Evolutionary conservation across 2,113 vertebrate species (phyloP).

Genomic region (Misgurnus mizolepis): DNA sequence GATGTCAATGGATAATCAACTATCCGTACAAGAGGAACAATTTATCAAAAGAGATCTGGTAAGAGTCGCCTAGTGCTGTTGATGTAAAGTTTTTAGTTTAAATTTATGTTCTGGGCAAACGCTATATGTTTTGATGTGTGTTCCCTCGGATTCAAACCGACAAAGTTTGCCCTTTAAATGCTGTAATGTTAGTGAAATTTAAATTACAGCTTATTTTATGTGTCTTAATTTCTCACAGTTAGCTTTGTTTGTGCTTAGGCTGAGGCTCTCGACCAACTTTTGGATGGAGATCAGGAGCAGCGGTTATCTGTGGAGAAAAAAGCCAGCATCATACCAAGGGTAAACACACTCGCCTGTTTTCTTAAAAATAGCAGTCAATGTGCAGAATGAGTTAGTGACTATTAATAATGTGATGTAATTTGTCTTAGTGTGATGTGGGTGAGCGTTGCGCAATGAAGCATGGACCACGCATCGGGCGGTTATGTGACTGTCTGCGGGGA

Average conservation of each 20-base stretch:
- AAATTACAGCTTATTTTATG: no score
- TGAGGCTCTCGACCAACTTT: constrained; percentile 59
- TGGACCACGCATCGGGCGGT: constrained; percentile 78
- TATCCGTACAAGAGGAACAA: constrained; percentile 53
- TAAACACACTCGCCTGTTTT: constrained; percentile 55
- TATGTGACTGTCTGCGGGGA: constrained; percentile 79
- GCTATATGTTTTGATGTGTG: no score
- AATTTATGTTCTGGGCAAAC: no score
- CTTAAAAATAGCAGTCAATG: no score
- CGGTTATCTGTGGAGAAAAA: constrained; percentile 73
- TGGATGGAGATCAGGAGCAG: constrained; percentile 57
- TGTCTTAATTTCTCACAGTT: not conserved
- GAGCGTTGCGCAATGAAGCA: constrained; percentile 80
- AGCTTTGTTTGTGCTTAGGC: constrained; percentile 45
- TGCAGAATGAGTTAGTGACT: no score
- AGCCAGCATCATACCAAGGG: constrained; percentile 75
- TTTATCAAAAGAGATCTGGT: constrained; percentile 56
- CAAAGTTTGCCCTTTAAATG: no score
- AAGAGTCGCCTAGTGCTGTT: constrained; percentile 27
- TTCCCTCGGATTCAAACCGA: no score
- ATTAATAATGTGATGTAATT: not conserved
- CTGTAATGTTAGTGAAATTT: no score
- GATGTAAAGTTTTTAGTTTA: no score
- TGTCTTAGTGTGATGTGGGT: constrained; percentile 75
- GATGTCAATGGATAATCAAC: constrained; percentile 45